A percentile compares a stretch with the other conserved stretches of the same genome.
These are phyloP conservation scores for Sebastes cheni DNA, from an alignment of 2,797 vertebrate genomes.

Conservation along the genomic window DNA sequence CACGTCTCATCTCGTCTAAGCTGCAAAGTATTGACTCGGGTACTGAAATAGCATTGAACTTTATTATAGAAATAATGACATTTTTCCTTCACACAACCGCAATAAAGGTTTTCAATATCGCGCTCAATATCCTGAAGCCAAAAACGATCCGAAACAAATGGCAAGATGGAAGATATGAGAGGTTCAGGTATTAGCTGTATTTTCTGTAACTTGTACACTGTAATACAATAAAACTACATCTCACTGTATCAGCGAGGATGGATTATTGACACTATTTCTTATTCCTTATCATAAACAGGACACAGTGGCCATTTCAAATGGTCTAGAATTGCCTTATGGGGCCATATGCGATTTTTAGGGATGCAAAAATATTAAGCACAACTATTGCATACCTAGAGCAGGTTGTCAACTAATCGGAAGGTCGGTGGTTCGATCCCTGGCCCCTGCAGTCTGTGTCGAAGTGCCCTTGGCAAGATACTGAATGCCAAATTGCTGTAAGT, in stretches of 20 bases:
- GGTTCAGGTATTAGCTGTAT: background rate
- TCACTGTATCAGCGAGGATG: background rate
- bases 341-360: no score
- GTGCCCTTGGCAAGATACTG: no score
- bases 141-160: background rate
- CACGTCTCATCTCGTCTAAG: constrained; percentile 10
- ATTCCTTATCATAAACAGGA: background rate
- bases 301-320: background rate
- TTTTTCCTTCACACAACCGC: background rate
- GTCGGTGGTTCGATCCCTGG: no score
- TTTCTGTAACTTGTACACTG: background rate
- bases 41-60: constrained; percentile 18
- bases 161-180: background rate
- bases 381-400: no score
- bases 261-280: background rate
- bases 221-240: background rate
- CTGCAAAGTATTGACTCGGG: constrained; percentile 34
- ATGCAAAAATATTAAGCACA: no score
- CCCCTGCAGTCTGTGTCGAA: no score
- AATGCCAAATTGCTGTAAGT: fast-evolving
- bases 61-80: constrained; percentile 21
- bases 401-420: no score
- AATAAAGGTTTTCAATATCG: constrained; percentile 18
- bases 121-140: constrained; percentile 8
- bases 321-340: no score